A percentile compares a stretch with the other conserved stretches of the same genome.
phyloP scores from a whole-genome alignment of 1,140 invertebrate genomes.

The Drosophila nigrodunni region DNA sequence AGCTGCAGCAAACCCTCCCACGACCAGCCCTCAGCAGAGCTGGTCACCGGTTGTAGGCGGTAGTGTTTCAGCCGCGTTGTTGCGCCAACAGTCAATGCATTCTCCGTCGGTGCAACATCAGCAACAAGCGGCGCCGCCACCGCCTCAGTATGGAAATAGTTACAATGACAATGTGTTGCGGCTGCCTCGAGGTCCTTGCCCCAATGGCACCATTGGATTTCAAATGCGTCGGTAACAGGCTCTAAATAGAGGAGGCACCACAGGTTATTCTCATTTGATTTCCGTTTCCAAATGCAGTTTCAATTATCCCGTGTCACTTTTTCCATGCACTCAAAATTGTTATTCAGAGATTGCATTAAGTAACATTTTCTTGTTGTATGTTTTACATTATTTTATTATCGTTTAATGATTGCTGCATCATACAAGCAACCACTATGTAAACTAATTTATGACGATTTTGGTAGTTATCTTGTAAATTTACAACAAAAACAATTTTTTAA shows the following conservation, averaged over 20 bases:
- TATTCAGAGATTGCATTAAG: conserved; percentile 16
- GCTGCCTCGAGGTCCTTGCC: conserved; percentile 86
- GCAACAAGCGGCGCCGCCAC: conserved; percentile 47
- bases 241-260: conserved; percentile 12
- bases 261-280: conserved; percentile 23
- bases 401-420: conserved; percentile 35
- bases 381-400: conserved; percentile 23
- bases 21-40: conserved; percentile 66
- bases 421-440: conserved; percentile 40
- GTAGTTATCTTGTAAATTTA: conserved; percentile 80
- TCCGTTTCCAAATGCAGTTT: conserved; percentile 5
- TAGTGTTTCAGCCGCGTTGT: conserved; percentile 70
- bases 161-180: conserved; percentile 86
- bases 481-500: conserved; percentile 67
- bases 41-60: conserved; percentile 82
- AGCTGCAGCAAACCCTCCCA: conserved; percentile 13
- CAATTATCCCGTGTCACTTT: conserved; percentile 27
- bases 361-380: conserved; percentile 13
- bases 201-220: conserved; percentile 87
- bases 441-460: conserved; percentile 71
- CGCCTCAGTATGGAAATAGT: conserved; percentile 48
- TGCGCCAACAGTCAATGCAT: conserved; percentile 75
- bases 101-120: conserved; percentile 62
- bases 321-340: conserved; percentile 21
- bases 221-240: conserved; percentile 86